phyloP scores from a whole-genome alignment of 2,113 vertebrate species.

The Mus spicilegus region DNA sequence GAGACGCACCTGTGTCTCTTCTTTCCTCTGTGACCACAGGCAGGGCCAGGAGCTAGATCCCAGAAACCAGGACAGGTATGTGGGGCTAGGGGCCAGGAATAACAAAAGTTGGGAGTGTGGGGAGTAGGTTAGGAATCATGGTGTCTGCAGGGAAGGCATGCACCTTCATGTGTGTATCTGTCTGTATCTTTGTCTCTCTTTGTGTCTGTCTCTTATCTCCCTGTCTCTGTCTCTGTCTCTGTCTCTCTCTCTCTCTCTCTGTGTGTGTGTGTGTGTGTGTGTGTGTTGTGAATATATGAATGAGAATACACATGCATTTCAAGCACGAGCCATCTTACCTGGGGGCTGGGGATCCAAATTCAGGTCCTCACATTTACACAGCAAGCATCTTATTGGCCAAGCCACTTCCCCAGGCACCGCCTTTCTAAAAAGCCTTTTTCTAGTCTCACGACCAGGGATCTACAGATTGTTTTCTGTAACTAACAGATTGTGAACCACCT shows the following conservation, averaged over 20 bases:
- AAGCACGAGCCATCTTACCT: not conserved
- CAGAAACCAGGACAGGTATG: not conserved
- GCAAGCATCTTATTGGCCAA: not conserved
- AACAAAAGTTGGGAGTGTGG: rapidly evolving
- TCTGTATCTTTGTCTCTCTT: not conserved
- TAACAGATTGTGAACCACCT: not conserved
- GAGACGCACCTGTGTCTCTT: rapidly evolving
- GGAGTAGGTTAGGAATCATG: not conserved
- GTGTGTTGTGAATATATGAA: not conserved
- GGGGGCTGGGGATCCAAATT: not conserved
- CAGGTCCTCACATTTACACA: no score
- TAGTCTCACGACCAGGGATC: not conserved
- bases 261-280: not conserved
- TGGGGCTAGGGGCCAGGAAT: rapidly evolving
- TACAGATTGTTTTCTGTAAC: not conserved
- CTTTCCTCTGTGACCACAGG: rapidly evolving
- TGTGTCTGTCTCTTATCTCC: not conserved
- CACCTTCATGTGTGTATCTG: not conserved
- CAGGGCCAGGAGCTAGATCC: not conserved
- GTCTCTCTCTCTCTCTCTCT: not conserved
- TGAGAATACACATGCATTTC: not conserved
- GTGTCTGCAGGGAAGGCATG: no score
- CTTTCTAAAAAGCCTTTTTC: not conserved
- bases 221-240: not conserved
- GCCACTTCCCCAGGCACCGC: not conserved